Conservation (phyloP, 2,797 vertebrate species). For the Myotis pilosus region DNA sequence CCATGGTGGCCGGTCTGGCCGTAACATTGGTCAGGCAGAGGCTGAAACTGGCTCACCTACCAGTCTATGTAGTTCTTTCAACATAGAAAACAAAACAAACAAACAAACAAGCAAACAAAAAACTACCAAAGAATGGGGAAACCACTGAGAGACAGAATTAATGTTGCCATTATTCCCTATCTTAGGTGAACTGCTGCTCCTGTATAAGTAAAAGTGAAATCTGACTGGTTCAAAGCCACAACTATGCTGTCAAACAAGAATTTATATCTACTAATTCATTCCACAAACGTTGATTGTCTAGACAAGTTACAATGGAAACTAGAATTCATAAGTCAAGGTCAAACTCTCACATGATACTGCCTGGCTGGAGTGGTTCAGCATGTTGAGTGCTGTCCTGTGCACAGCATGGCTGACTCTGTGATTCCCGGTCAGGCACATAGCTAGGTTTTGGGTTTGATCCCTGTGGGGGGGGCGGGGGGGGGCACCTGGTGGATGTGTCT, state of each 20-base stretch:
- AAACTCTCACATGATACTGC: neutral
- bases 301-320: neutral
- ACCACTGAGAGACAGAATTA: neutral
- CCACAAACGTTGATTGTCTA: neutral
- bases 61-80: neutral
- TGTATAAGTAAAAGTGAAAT: slow-evolving; percentile 3
- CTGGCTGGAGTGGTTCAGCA: neutral
- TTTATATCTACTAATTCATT: neutral
- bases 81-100: neutral
- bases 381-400: neutral
- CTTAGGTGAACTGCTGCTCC: neutral
- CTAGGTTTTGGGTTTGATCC: neutral
- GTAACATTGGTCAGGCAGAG: neutral
- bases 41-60: neutral
- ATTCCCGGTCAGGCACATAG: neutral
- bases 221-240: neutral
- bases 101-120: neutral
- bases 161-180: neutral
- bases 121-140: neutral
- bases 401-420: neutral
- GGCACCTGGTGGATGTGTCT: neutral
- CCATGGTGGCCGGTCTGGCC: neutral
- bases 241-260: neutral
- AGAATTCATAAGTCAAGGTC: neutral
- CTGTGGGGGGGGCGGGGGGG: neutral